Conservation (phyloP, 2,113 vertebrate species). For the Gambusia affinis region DNA sequence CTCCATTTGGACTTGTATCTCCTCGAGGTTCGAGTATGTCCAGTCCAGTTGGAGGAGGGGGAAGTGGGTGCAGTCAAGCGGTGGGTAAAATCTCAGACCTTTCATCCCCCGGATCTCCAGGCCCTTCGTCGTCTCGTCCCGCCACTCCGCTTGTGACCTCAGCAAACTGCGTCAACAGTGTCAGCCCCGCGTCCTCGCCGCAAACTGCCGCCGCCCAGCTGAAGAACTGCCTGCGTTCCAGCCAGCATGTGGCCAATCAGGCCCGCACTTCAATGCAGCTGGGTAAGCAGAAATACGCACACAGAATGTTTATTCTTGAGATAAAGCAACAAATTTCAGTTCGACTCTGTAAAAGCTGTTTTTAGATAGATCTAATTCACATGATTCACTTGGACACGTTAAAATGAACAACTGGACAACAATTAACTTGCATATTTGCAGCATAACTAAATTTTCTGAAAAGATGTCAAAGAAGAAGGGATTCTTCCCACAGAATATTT, state of each 20-base stretch:
- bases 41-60: slow-evolving; percentile 73
- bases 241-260: slow-evolving; percentile 83
- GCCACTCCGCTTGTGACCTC: slow-evolving; percentile 74
- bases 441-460: neutral
- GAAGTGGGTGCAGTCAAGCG: slow-evolving; percentile 42
- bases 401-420: neutral
- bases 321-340: neutral
- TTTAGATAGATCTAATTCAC: neutral
- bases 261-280: slow-evolving; percentile 83
- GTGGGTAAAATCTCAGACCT: slow-evolving; percentile 63
- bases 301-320: slow-evolving; percentile 8
- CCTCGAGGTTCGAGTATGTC: slow-evolving; percentile 78
- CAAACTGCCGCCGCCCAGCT: slow-evolving; percentile 82
- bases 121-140: slow-evolving; percentile 74
- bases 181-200: slow-evolving; percentile 79
- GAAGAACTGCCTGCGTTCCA: slow-evolving; percentile 86
- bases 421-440: neutral
- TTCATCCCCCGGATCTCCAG: slow-evolving; percentile 79
- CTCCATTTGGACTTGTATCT: slow-evolving; percentile 84
- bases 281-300: slow-evolving; percentile 74
- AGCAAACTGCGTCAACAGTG: slow-evolving; percentile 39
- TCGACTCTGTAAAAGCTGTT: neutral
- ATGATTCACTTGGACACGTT: neutral
- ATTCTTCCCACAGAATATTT: slow-evolving; percentile 23
- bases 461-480: slow-evolving; percentile 3